Conservation (phyloP, 1,140 invertebrate genomes). For the Diorhabda carinulata region DNA sequence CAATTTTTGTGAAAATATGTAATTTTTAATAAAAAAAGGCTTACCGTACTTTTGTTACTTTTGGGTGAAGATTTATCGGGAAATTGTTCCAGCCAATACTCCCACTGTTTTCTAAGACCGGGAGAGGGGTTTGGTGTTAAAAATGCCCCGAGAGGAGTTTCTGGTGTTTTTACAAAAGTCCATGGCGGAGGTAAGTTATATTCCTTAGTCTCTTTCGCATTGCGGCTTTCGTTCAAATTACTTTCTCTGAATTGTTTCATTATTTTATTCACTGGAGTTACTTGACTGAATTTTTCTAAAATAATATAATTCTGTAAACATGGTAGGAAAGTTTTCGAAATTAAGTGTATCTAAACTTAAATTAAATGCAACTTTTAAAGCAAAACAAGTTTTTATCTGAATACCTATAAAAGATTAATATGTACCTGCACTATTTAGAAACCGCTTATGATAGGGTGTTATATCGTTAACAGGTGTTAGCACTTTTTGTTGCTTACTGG, state of each 20-base stretch:
- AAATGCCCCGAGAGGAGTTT: constrained; percentile 54
- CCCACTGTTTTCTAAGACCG: constrained; percentile 50
- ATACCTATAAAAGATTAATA: neutral
- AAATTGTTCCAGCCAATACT: constrained; percentile 51
- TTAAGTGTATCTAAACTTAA: neutral
- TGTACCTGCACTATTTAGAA: constrained; percentile 12
- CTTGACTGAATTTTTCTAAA: constrained; percentile 35
- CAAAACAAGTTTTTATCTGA: too few relatives aligned
- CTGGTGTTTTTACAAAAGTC: constrained; percentile 52
- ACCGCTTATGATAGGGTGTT: constrained; percentile 6
- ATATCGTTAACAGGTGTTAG: constrained; percentile 15
- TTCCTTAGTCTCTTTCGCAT: neutral
- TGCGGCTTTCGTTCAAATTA: constrained; percentile 24
- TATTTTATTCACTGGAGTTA: constrained; percentile 43
- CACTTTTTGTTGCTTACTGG: constrained; percentile 11
- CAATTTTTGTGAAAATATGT: neutral
- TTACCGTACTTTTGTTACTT: constrained; percentile 50
- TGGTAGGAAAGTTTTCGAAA: neutral
- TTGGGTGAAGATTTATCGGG: constrained; percentile 49
- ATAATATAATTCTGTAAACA: neutral
- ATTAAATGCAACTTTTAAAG: too few relatives aligned
- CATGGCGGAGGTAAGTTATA: constrained; percentile 37
- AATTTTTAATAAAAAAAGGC: constrained; percentile 16
- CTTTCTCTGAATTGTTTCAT: constrained; percentile 36
- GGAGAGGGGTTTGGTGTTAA: constrained; percentile 51